Base-by-base conservation (phyloP, 1,140 invertebrate genomes). In the Potamilus streckersoni region DNA sequence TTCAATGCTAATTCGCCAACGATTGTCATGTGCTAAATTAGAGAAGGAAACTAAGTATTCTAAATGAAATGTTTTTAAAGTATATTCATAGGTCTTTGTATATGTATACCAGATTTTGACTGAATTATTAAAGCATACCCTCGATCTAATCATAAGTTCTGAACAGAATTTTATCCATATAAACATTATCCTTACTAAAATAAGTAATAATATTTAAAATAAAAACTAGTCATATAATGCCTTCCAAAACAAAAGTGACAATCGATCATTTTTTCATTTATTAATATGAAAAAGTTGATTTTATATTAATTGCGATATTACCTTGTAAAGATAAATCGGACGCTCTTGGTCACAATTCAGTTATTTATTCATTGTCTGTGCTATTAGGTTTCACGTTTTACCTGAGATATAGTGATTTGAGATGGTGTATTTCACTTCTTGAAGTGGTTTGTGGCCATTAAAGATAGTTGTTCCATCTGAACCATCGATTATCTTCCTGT, bases 361-460 rank as follows among this genome's bases (percentile, higher is more conserved):
- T 23, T n/a, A 49, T 6, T 8, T 49, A 49, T 11, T 49, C 38
- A 5, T 49, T 6, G 38, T 49, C 11, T 49, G 38, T 49, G 11
- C 38, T 49, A 49, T 49, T 6, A 49, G n/a, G 49, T 8, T 61
- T 27, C 38, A 59, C 65, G 38, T 31, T 27, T 71, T 78, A 85
- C 84, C 84, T 75, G 83, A 79, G 5, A 80, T 73, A 65, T 79
- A 79, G 58, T 83, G 79, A 67, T 85, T 85, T 15, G 78, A 69
- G 2, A 80, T 31, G 0, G 83, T 82, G 60, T 82, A 83, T 16
- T 73, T n/a, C 15, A 71, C 71, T 38, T 84, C 80, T 27, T 73
- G 55, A 15, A 81, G 69, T 56, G 79, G 80, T 61, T 79, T 68
- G 69, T 84, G 79, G 12, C 84, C 84, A 72, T 83, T 85, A 49